Percentiles rank a stretch among this genome's conserved stretches.
Evolutionary conservation across 2,888 invertebrate species (phyloP).

Genomic region (Phorcus lineatus): DNA sequence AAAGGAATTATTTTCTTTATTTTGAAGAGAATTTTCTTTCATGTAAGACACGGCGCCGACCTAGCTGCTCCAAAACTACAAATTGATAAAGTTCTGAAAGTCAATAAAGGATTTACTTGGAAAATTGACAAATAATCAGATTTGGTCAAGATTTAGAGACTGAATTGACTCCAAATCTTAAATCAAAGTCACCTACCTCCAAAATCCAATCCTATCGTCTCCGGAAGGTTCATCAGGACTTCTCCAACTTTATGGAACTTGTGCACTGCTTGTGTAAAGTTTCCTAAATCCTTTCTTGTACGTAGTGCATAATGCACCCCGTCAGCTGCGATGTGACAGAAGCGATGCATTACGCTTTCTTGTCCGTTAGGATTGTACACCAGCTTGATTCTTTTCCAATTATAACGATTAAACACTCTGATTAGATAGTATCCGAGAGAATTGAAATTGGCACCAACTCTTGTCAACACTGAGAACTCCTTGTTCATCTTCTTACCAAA

Average conservation of each 20-base stretch:
- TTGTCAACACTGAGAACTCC: constrained; percentile 85
- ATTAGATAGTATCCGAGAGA: constrained; percentile 45
- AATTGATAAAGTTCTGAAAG: too few species aligned
- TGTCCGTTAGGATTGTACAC: constrained; percentile 39
- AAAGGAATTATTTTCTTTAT: too few species aligned
- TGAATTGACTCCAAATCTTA: not conserved
- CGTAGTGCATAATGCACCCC: constrained; percentile 33
- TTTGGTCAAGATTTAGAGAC: too few species aligned
- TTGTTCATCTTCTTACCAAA: constrained; percentile 55
- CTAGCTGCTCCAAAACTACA: too few species aligned
- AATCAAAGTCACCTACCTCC: constrained; percentile 31
- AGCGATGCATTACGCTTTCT: constrained; percentile 36
- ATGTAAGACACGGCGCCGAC: too few species aligned
- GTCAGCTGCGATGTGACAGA: constrained; percentile 41
- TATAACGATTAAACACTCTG: constrained; percentile 9
- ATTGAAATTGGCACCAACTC: constrained; percentile 67
- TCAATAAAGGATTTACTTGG: too few species aligned
- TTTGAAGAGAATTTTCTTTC: too few species aligned
- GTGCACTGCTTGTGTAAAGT: constrained; percentile 30
- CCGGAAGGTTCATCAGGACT: constrained; percentile 20
- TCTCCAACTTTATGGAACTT: constrained; percentile 28
- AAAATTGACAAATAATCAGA: too few species aligned
- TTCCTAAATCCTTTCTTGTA: not conserved
- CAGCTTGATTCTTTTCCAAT: constrained; percentile 41
- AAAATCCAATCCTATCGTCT: constrained; percentile 29